Base-by-base conservation (phyloP, 2,888 invertebrate species). In the Drosophila villosipedis region DNA sequence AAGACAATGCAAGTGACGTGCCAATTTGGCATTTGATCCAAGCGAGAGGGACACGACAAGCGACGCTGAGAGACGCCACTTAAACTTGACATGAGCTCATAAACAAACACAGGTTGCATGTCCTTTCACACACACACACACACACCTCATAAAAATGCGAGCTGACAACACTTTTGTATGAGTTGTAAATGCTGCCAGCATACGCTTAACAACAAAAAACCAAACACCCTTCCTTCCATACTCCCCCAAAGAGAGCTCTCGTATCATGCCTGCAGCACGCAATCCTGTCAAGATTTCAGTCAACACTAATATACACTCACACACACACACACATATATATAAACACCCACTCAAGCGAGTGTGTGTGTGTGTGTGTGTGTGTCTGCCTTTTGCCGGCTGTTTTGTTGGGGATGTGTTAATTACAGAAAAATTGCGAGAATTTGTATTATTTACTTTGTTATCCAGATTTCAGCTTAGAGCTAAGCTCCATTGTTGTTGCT, bases 401-500 rank as follows among this genome's bases (percentile, higher is more conserved):
- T 71, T 73, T 78, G 66, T 73, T 25, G 68, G 53, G 89, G 76
- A 89, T 89, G 85, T 85, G 85, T 90, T 85, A 85, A 85, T 85
- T 85, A 85, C 85, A 89, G 87, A 90, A 90, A 85, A 85, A 90
- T 90, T 86, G 87, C 82, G 75, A 90, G 87, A 85, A 90, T 90
- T 86, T 80, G 84, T 90, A 89, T 89, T 90, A 85, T 85, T 85
- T 85, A 90, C 85, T 83, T 85, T 85, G 91, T 83, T 85, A 89
- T 85, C 89, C 80, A 83, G 86, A 86, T 86, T 71, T 68, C 52
- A 68, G 71, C 68, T 68, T 52, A 31, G 70, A 83, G 84, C 82
- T 82, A 43, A 76, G 83, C 65, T 68, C 53, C 72, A 61, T 68
- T 81, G 66, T 60, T 59, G 22, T n/a, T 54, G 33, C 49, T 57